phyloP scores from a whole-genome alignment of 2,888 invertebrate genomes.

The Eupithecia insigniata region DNA sequence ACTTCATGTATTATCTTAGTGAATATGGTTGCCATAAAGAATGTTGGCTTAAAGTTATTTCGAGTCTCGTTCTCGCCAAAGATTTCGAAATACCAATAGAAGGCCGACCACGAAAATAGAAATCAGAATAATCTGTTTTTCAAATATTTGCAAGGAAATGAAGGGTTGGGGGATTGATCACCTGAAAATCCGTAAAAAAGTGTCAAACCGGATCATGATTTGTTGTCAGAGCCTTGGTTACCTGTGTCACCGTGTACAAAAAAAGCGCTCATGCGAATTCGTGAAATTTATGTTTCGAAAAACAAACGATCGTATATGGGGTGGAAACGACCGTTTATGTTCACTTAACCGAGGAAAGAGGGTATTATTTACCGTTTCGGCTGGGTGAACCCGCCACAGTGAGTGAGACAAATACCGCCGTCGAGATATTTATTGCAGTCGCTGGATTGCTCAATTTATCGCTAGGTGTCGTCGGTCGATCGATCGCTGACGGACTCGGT shows the following conservation, averaged over 20 bases:
- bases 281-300: constrained; percentile 82
- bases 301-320: constrained; percentile 84
- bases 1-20: background rate
- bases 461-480: constrained; percentile 81
- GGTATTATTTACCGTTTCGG: constrained; percentile 84
- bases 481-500: constrained; percentile 81
- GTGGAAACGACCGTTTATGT: constrained; percentile 84
- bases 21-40: constrained; percentile 6
- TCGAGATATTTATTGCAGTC: constrained; percentile 82
- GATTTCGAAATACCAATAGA: background rate
- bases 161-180: background rate
- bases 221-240: constrained; percentile 49
- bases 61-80: background rate
- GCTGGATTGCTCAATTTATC: constrained; percentile 84
- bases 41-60: constrained; percentile 6
- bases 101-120: background rate
- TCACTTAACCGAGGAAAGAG: constrained; percentile 85
- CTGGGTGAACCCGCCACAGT: constrained; percentile 81
- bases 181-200: constrained; percentile 7
- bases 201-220: constrained; percentile 43
- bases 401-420: constrained; percentile 83
- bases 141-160: background rate
- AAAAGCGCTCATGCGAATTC: constrained; percentile 75
- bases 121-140: background rate
- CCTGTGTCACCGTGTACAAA: constrained; percentile 60